phyloP scores from a whole-genome alignment of 2,888 invertebrate genomes.

The Orthonevra nobilis region DNA sequence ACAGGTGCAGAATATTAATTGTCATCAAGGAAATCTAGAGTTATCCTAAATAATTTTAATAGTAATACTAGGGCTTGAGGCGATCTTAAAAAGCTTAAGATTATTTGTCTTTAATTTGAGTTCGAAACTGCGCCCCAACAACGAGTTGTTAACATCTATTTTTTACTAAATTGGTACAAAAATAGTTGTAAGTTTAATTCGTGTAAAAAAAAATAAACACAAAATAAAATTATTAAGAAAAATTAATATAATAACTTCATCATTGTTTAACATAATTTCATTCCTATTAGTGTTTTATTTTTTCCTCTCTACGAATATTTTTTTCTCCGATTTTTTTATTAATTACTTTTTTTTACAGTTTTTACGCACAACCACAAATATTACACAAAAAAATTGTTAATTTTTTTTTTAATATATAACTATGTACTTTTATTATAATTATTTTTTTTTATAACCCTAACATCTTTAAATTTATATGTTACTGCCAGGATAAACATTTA shows the following conservation, averaged over 20 bases:
- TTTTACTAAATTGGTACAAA: constrained; percentile 52
- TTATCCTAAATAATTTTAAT: constrained; percentile 10
- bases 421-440: no score
- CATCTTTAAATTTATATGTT: constrained; percentile 29
- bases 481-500: constrained; percentile 31
- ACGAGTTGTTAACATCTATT: not conserved
- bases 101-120: constrained; percentile 21
- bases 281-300: constrained; percentile 40
- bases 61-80: constrained; percentile 6
- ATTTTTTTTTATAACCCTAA: no score
- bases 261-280: constrained; percentile 32
- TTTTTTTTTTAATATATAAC: constrained; percentile 26
- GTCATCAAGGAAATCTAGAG: not conserved
- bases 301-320: constrained; percentile 5
- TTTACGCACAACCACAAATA: constrained; percentile 70
- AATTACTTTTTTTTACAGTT: constrained; percentile 51
- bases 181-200: constrained; percentile 55
- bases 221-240: constrained; percentile 2
- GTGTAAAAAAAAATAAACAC: constrained; percentile 40
- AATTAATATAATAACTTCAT: constrained; percentile 47
- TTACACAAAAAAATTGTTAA: constrained; percentile 60
- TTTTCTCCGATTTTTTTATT: constrained; percentile 7
- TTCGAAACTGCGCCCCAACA: constrained; percentile 7
- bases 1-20: not conserved
- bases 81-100: constrained; percentile 32